Conservation (phyloP, 2,113 vertebrate genomes). For the Sterrhoptilus dennistouni region DNA sequence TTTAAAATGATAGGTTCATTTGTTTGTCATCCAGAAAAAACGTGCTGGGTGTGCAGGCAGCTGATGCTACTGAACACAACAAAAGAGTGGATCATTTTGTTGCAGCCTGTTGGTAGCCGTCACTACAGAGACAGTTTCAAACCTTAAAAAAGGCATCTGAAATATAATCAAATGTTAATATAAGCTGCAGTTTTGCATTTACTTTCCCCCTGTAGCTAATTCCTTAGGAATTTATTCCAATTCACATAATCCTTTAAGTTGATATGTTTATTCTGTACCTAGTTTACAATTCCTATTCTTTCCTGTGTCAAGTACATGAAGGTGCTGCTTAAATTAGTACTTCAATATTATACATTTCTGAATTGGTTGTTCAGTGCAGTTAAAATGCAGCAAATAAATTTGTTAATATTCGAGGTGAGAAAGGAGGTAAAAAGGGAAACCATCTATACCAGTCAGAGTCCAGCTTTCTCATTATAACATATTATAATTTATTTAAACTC, state of each 20-base stretch:
- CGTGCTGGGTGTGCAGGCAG: constrained; percentile 10
- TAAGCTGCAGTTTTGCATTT: neutral
- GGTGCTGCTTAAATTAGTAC: neutral
- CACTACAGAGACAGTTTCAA: neutral
- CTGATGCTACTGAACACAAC: neutral
- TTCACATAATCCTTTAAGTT: neutral
- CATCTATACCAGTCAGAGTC: neutral
- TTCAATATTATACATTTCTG: neutral
- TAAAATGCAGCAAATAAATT: neutral
- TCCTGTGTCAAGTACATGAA: neutral
- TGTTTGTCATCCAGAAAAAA: constrained; percentile 44
- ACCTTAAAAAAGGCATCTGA: neutral
- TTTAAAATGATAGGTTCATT: constrained; percentile 39
- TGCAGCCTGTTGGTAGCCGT: neutral
- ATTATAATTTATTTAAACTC: constrained; percentile 70
- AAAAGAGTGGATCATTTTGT: neutral
- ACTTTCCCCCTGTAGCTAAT: neutral
- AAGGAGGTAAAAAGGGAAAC: neutral
- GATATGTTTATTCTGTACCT: neutral
- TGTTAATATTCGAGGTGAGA: neutral
- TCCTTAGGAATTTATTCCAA: neutral
- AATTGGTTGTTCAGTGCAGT: neutral
- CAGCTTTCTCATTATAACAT: constrained; percentile 7
- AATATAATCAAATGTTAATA: neutral
- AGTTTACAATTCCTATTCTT: neutral